Percentiles rank a stretch among this genome's conserved stretches.
phyloP scores from a whole-genome alignment of 2,888 invertebrate species.

The Limnephilus marmoratus region DNA sequence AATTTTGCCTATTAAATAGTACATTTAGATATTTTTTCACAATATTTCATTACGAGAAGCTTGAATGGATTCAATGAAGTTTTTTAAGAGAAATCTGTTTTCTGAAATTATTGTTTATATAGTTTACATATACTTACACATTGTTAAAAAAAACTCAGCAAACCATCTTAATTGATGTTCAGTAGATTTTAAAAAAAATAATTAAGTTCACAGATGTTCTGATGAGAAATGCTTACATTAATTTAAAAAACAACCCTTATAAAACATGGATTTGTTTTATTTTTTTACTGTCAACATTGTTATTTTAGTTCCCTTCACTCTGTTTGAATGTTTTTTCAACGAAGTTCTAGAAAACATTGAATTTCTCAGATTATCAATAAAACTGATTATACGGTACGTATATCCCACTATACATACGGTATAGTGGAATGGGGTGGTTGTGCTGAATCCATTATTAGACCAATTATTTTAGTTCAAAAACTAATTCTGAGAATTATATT shows the following conservation, averaged over 20 bases:
- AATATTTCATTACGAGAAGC: background rate
- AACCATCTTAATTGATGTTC: background rate
- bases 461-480: no score
- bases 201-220: background rate
- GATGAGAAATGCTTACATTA: no score
- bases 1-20: no score
- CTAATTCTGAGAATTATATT: no score
- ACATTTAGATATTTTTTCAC: no score
- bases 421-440: no score
- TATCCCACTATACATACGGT: no score
- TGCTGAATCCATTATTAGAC: no score
- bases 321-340: no score
- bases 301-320: background rate
- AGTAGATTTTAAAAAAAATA: background rate
- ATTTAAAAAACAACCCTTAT: no score
- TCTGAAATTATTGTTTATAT: background rate
- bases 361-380: background rate
- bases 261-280: no score
- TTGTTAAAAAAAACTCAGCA: background rate
- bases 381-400: no score
- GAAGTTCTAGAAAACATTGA: background rate
- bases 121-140: background rate
- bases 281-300: background rate
- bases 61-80: background rate
- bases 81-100: background rate